Evolutionary conservation across 2,888 invertebrate species (phyloP).

Genomic region (Chrysolina haemoptera): DNA sequence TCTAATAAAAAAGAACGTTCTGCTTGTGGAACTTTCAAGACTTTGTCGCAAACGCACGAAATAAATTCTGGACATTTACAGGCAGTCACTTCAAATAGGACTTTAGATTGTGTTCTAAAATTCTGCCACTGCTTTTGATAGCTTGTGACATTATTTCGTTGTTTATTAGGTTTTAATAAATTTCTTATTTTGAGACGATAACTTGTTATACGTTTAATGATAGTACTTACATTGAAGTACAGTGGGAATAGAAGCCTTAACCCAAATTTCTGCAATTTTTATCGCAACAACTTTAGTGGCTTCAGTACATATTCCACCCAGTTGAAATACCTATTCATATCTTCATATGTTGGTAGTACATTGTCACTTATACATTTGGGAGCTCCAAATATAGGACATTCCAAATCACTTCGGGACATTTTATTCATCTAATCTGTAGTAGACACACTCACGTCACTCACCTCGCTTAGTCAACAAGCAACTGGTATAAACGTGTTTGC

Average conservation of each 20-base stretch:
- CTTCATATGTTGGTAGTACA: constrained; percentile 11
- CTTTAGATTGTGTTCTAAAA: constrained; percentile 11
- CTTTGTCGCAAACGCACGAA: constrained; percentile 5
- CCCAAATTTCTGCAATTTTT: constrained; percentile 2
- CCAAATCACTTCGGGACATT: constrained; percentile 13
- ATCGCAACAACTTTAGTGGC: neutral
- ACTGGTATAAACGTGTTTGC: neutral
- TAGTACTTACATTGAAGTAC: neutral
- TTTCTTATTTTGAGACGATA: constrained; percentile 8
- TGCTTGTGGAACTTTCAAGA: constrained; percentile 6
- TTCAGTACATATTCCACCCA: constrained; percentile 11
- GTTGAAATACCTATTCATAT: constrained; percentile 9
- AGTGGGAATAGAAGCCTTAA: constrained; percentile 10
- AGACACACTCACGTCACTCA: neutral
- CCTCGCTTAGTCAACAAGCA: constrained; percentile 3
- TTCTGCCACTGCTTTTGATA: constrained; percentile 7
- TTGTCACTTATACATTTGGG: constrained; percentile 21
- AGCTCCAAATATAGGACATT: constrained; percentile 23
- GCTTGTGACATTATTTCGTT: constrained; percentile 11
- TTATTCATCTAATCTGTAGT: neutral
- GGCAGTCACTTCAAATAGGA: constrained; percentile 2
- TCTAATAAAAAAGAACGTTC: constrained; percentile 19
- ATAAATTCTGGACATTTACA: constrained; percentile 4
- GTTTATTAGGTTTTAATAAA: constrained; percentile 15
- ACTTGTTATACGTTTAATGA: constrained; percentile 9